These are phyloP conservation scores for Donacobius atricapilla DNA, from an alignment of 2,113 vertebrate species.

Conservation along the genomic window DNA sequence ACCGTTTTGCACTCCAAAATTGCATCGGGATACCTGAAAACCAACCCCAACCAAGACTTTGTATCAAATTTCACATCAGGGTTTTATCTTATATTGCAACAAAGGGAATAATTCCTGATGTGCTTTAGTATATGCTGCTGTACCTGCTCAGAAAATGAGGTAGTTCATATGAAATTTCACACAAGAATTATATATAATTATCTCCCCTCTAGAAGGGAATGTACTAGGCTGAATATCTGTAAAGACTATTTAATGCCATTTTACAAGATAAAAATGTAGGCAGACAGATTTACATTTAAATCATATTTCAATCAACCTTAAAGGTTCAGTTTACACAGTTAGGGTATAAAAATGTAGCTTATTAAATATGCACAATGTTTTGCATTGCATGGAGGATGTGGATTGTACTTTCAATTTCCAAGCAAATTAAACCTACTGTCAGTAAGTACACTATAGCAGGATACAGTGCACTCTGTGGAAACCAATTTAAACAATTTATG, in stretches of 20 bases:
- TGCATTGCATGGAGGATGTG: conserved; percentile 64
- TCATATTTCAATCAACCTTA: conserved; percentile 48
- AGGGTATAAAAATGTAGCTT: conserved; percentile 54
- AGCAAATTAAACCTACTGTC: conserved; percentile 61
- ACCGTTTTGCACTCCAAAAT: background rate
- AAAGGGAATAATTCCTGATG: background rate
- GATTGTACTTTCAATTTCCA: conserved; percentile 67
- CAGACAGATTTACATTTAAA: conserved; percentile 43
- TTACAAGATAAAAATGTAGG: conserved; percentile 5
- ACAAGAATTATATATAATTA: conserved; percentile 28
- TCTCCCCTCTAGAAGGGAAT: background rate
- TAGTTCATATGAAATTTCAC: background rate
- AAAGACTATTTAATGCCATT: conserved; percentile 12
- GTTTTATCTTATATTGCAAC: background rate
- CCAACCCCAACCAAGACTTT: background rate
- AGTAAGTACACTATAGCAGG: conserved; percentile 48
- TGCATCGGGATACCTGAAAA: background rate
- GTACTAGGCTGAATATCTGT: background rate
- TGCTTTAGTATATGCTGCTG: background rate
- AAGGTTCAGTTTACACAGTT: conserved; percentile 54
- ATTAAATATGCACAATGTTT: conserved; percentile 65
- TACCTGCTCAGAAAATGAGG: background rate
- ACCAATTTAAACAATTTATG: conserved; percentile 66
- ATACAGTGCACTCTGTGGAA: conserved; percentile 57
- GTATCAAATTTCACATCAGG: background rate